Base-by-base conservation (phyloP, 2,888 invertebrate genomes). In the Hipparchia semele region DNA sequence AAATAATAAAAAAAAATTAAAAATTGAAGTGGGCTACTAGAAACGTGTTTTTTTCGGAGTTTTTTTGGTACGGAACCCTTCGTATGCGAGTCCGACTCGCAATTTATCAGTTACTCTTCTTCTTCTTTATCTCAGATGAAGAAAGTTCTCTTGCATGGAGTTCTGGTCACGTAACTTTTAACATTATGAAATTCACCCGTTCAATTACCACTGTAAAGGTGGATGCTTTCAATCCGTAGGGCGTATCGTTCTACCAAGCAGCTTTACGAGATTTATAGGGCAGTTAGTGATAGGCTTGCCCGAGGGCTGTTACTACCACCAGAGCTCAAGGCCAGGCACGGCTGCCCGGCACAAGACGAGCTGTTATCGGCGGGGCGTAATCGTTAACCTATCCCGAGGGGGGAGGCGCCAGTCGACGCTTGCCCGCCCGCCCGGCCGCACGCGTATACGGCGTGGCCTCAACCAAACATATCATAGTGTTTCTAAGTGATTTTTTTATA, bases 401-500 rank as follows among this genome's bases (percentile, higher is more conserved):
- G 78, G 78, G 79, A 81, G 39, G 39, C 39, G 82, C 70, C 88
- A 91, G 91, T 91, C 89, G 91, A 87, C 90, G 90, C 90, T 89
- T 83, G 78, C 81, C 80, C 79, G 80, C 78, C 81, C 79, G 78
- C 77, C 75, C 73, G 79, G 74, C 75, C 70, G 74, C 79, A 78
- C 79, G 80, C 79, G 74, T 74, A 77, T 68, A 67, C 61, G 53
- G 61, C 73, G 88, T 87, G 87, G 90, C 90, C 90, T 82, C 86
- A 81, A 85, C 82, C 80, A 88, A 85, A 92, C 92, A 92, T 92
- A 92, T 92, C 92, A 91, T 76, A 78, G 79, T 80, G 80, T 80
- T 79, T 79, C 79, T 79, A 77, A 78, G 78, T 79, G 79, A 78
- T 77, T 75, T 77, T 77, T 75, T 71, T 76, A 72, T 71, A 71